Evolutionary conservation across 92 coral and sea anemone genomes (phyloP), one percentile per base, ranked within the genome.

Genomic region (Phymanthus crucifer): DNA sequence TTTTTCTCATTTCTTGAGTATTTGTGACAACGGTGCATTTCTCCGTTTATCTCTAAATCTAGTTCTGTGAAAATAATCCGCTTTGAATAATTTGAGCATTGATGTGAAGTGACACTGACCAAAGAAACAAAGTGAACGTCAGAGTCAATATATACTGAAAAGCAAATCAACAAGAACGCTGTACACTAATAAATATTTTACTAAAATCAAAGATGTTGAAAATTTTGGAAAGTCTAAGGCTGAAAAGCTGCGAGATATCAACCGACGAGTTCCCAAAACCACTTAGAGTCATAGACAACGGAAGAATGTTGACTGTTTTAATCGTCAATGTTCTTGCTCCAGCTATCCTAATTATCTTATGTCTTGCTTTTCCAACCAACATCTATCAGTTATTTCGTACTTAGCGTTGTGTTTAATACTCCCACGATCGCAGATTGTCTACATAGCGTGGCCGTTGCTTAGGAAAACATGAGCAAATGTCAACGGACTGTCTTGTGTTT

Each of bases 61-160:
- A 52, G 64, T 24, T 43, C 7, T 24, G 40, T 52, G 69, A 31
- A n/a, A 36, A 40, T 68, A 69, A 80, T 52, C 46, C 70, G 31
- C 7, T 76, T 80, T 52, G 64, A 32, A 17, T 26, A 23, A 37
- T 64, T 16, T 72, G 45, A 56, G 38, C 35, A 33, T 47, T 71
- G 56, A 72, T 57, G 37, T 35, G 11, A n/a, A 46, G 17, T 57
- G 79, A 72, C 78, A 81, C 58, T 12, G 64, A 23, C 29, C 65
- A 78, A 66, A 78, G 82, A 66, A 35, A 66, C 82, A 78, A 70
- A 65, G 1, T 50, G 18, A 50, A 50, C 57, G 64, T 21, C 66
- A 40, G 40, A 68, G 84, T 80, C 84, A 79, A 78, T 32, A 78
- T 37, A 34, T 29, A 78, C 48, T 67, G 64, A 79, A 70, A 69